phyloP scores from a whole-genome alignment of 2,888 invertebrate species.

The Ornithoptera priamus region DNA sequence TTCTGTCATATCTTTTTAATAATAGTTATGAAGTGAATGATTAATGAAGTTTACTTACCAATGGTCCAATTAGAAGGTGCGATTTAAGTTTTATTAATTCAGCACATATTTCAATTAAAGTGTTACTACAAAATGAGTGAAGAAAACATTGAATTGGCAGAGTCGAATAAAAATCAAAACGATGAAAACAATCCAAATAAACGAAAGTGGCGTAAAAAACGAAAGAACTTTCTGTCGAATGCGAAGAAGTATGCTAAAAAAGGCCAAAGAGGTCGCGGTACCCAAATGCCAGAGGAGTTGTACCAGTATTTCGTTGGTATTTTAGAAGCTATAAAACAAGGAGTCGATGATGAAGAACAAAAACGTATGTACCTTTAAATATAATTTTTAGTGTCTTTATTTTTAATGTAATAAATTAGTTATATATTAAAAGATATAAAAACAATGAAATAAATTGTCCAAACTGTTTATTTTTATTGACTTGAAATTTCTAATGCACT shows the following conservation, averaged over 20 bases:
- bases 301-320: constrained; percentile 89
- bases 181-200: constrained; percentile 48
- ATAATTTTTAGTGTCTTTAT: background rate
- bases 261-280: constrained; percentile 86
- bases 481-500: no score
- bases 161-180: constrained; percentile 7
- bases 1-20: no score
- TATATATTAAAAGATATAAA: no score
- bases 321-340: constrained; percentile 84
- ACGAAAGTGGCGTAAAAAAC: constrained; percentile 80
- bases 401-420: no score
- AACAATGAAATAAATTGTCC: no score
- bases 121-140: constrained; percentile 19
- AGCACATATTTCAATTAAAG: background rate
- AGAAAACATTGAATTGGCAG: constrained; percentile 53
- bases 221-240: constrained; percentile 84
- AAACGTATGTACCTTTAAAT: constrained; percentile 75
- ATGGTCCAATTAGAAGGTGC: no score
- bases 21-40: no score
- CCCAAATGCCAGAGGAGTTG: constrained; percentile 84
- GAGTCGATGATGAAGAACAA: constrained; percentile 85
- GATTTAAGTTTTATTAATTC: background rate
- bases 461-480: no score
- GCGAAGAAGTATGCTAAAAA: constrained; percentile 88
- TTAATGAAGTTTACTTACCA: no score